Evolutionary conservation across 2,888 invertebrate species (phyloP).

Genomic region (Plebejus argus): DNA sequence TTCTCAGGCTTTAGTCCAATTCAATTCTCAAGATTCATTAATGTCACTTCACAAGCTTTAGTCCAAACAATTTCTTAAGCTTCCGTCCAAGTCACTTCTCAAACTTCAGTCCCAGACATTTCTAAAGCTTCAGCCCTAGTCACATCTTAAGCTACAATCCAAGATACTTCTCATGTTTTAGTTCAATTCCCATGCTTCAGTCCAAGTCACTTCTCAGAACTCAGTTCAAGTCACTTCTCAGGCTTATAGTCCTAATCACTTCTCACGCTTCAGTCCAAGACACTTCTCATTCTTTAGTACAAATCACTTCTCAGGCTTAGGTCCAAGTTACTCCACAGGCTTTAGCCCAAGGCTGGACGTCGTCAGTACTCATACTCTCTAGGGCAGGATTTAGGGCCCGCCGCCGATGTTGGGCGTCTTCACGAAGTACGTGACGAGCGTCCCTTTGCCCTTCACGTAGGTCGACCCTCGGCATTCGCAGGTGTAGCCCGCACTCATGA

Average conservation of each 20-base stretch:
- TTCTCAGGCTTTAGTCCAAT: background rate
- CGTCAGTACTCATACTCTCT: slow-evolving; percentile 41
- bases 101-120: background rate
- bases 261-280: too few relatives aligned
- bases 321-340: background rate
- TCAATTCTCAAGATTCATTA: background rate
- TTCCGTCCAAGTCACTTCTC: too few relatives aligned
- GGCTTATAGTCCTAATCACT: background rate
- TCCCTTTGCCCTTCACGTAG: slow-evolving; percentile 97
- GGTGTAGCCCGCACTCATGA: slow-evolving; percentile 91
- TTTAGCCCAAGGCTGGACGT: background rate
- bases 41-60: too few relatives aligned
- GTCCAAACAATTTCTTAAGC: too few relatives aligned
- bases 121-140: background rate
- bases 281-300: background rate
- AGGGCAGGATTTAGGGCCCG: slow-evolving; percentile 79
- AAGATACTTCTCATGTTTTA: too few relatives aligned
- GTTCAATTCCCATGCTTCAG: too few relatives aligned
- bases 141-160: background rate
- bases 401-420: slow-evolving; percentile 83
- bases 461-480: slow-evolving; percentile 96
- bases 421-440: slow-evolving; percentile 94
- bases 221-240: background rate
- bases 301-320: background rate
- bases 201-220: background rate